Evolutionary conservation across 2,113 vertebrate species (phyloP), one percentile per base, ranked within the genome.

Genomic region (Herpetotheres cachinnans): DNA sequence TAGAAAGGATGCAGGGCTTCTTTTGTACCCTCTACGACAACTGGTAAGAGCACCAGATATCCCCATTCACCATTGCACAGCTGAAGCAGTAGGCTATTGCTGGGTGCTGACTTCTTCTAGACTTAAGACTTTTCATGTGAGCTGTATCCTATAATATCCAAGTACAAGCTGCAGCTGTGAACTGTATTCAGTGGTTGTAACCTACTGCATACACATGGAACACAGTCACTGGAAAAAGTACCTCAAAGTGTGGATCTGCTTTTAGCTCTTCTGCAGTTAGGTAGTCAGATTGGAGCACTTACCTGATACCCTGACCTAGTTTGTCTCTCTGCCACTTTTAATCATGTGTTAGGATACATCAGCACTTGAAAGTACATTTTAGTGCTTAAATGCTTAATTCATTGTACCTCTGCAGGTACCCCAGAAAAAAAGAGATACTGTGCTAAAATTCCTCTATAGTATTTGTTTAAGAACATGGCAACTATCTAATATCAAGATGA

Each of bases 1-100:
- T 99, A 84, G 99, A 99, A 97, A 99, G 99, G 86, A 99, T 99
- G 99, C 99, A 99, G 97, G 98, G 99, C 58, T 99, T 99, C 98
- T 99, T 99, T 84, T 98, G 97, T 88, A 98, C 98, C 6, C 97
- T 99, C n/a, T 99, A 99, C 47, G 99, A 99, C 84, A 99, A 99
- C 98, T 99, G 99, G 99, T 99, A 97, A 98, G 98, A 83, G 59
- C 72, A 42, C 6, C 30, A 49, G 20, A 25, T 49, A 30, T 54
- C 36, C 32, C 71, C 34, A 10, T 34, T 18, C 32, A 50, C 0
- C 29, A 2, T 7, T 46, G 73, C 78, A 40, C 18, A 65, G 32
- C 77, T 18, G 8, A 16, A 82, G 47, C 93, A 79, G 17, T 13
- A 34, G 61, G 66, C 42, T 72, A 0, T 25, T 62, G 54, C 56